Base-by-base conservation (phyloP, 2,888 invertebrate species). In the Phaedon cochleariae region DNA sequence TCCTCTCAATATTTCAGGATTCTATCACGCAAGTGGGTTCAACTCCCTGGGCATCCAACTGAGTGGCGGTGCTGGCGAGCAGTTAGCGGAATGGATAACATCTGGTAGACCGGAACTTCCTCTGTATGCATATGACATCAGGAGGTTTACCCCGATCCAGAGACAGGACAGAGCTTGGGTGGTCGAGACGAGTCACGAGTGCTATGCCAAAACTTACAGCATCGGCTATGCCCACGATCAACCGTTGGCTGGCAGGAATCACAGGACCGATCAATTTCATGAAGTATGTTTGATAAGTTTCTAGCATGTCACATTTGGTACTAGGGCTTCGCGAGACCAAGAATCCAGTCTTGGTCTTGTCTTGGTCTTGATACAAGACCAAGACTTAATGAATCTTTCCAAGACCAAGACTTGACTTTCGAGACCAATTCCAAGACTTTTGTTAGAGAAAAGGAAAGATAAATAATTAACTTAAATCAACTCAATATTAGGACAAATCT, bases 1-100 rank as follows among this genome's bases (percentile, higher is more conserved):
- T n/a, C 22, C 48, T 7, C 21, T 12, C 34, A 51, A 51, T 29
- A 52, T 34, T 54, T 7, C 17, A 83, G 96, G 96, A 12, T 85
- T 95, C 22, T 96, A 90, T 81, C 93, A 96, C 80, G 93, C 91
- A 69, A 94, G 93, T 78, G 96, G 94, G 0, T 95, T 93, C 83
- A 97, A 96, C 81, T 95, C 95, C 0, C 90, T 94, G 0, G 96
- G 96, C 0, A 94, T 97, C 91, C 95, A 95, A 92, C 88, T 94
- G 74, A 93, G 95, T 10, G 94, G 94, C 7, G 96, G 96, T 0
- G 93, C 93, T 73, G 93, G 91, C 0, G 89, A 94, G 78, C 93
- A 96, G 83, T 87, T 93, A 76, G 95, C 96, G 0, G 87, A 90
- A 62, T 97, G 96, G 96, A 89, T 96, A 60, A 83, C 91, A 1